Evolutionary conservation across 1,140 invertebrate species (phyloP).

Genomic region (Drosophila murphyi): DNA sequence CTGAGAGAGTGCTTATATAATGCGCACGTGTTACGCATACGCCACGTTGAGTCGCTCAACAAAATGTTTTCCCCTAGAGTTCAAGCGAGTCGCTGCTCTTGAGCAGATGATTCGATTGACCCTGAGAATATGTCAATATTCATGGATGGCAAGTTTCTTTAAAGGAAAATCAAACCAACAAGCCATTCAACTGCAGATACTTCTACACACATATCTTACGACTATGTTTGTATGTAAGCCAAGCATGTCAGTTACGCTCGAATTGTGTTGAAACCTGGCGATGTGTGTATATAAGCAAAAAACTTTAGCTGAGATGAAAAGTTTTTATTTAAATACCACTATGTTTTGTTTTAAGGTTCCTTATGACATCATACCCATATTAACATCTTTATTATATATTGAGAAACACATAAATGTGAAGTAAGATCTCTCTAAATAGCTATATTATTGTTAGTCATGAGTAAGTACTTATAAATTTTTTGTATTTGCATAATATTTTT

Average conservation of each 20-base stretch:
- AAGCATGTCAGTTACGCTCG: constrained; percentile 68
- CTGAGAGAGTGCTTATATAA: constrained; percentile 16
- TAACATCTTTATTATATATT: not conserved
- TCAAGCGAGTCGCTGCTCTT: constrained; percentile 51
- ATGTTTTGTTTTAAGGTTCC: not conserved
- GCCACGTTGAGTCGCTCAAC: constrained; percentile 31
- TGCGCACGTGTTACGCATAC: constrained; percentile 67
- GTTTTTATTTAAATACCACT: not conserved
- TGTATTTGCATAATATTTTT: constrained; percentile 7
- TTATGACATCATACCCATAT: constrained; percentile 25
- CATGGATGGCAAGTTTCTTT: constrained; percentile 43
- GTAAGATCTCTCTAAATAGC: constrained; percentile 1
- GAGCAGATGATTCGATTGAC: constrained; percentile 11
- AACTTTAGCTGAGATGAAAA: not conserved
- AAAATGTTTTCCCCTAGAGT: constrained; percentile 1
- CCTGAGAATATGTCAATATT: constrained; percentile 51
- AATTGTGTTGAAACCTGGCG: constrained; percentile 49
- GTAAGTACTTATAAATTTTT: not conserved
- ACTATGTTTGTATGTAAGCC: constrained; percentile 64
- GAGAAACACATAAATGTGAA: constrained; percentile 3
- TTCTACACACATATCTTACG: not conserved
- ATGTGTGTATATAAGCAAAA: constrained; percentile 13
- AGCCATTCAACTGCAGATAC: constrained; percentile 45
- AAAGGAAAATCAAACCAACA: constrained; percentile 46
- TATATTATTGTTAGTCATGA: constrained; percentile 4